Evolutionary conservation across 1,140 invertebrate species (phyloP).

Genomic region (Hypsibius dujardini): DNA sequence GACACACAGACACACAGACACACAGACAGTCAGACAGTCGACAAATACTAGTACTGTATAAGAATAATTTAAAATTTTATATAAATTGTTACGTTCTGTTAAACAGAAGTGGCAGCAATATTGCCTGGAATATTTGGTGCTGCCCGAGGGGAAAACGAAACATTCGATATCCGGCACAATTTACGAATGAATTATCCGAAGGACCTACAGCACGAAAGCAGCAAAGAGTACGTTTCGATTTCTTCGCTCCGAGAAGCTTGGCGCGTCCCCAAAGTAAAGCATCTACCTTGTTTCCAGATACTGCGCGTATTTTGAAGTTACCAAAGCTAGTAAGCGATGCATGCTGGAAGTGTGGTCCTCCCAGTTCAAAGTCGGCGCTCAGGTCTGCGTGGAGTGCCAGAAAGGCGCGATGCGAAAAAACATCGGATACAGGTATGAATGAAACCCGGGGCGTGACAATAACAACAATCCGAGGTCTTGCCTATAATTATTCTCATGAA

Average conservation of each 20-base stretch:
- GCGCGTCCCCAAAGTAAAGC: neutral
- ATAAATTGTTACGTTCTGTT: no score
- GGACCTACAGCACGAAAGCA: constrained; percentile 48
- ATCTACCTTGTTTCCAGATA: constrained; percentile 40
- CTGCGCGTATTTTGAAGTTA: constrained; percentile 59
- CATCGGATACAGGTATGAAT: constrained; percentile 34
- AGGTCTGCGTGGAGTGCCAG: constrained; percentile 55
- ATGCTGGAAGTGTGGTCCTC: constrained; percentile 47
- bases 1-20: no score
- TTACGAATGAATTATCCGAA: constrained; percentile 52
- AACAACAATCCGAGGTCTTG: neutral
- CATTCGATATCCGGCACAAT: constrained; percentile 52
- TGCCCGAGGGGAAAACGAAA: constrained; percentile 49
- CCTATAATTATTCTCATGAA: no score
- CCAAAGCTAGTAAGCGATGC: constrained; percentile 58
- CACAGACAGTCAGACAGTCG: no score
- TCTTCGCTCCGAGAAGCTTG: neutral
- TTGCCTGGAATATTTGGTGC: constrained; percentile 50
- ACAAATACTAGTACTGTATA: no score
- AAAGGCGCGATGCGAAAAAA: constrained; percentile 48
- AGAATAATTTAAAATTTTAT: no score
- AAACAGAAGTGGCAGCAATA: constrained; percentile 60
- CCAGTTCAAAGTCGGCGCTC: constrained; percentile 54
- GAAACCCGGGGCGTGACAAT: neutral
- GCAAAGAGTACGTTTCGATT: constrained; percentile 47